Evolutionary conservation across 2,888 invertebrate genomes (phyloP), one percentile per base, ranked within the genome.

Genomic region (Lepetodrilus schrolli): DNA sequence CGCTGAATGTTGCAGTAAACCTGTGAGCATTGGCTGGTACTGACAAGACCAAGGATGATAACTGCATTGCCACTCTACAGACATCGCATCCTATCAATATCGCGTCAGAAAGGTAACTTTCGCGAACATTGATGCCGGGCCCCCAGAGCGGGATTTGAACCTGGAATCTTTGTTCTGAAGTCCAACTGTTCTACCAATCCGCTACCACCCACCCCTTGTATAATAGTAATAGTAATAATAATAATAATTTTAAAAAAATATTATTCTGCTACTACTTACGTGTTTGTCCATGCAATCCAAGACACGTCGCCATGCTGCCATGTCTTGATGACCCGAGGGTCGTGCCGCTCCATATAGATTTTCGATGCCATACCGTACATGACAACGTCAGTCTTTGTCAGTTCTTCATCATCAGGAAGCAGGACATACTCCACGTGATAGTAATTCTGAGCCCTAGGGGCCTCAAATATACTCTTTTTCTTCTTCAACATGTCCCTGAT

Each of bases 271-370:
- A 23, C 8, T 17, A 23, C 70, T 75, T 78, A 90, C 90, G 84
- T 87, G 68, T 89, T 86, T n/a, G 88, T 82, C 90, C 90, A 90
- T 1, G 89, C 87, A 8, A 89, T 83, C 90, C 90, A 90, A 0
- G 90, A 88, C 37, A 86, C 78, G 34, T 88, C 87, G 0, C 88
- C 89, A 73, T 88, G 89, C 68, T 85, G 84, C 90, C 90, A 90
- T 0, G 88, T 90, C 74, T 87, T 86, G 69, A 90, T 79, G 17
- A 90, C 86, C 47, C 84, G 83, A 0, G 90, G 81, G 26, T 90
- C 90, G 48, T 87, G 84, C 34, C 80, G 77, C 74, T 90, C 90
- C 75, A 88, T 85, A 80, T 87, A 90, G 34, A 90, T 84, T 76
- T 89, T 90, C 49, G 88, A 89, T 1, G 88, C 89, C 50, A 86